Evolutionary conservation across 1,140 invertebrate species (phyloP), one percentile per base, ranked within the genome.

Genomic region (Anthonomus grandis): DNA sequence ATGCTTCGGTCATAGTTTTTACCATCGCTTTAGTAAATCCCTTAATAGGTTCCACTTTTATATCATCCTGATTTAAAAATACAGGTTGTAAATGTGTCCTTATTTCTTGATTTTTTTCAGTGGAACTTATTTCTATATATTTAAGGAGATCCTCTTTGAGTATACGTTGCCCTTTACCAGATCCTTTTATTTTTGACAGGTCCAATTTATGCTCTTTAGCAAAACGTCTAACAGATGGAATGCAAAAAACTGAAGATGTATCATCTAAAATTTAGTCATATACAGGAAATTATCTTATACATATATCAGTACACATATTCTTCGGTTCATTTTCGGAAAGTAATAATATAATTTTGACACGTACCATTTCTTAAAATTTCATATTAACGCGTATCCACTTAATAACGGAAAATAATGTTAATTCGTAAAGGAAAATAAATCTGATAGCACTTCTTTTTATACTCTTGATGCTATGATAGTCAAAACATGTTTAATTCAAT

Each of bases 131-230:
- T n/a, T 86, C 81, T 37, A 95, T 70, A 74, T 87, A 89, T 23
- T 78, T 77, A 4, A 98, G 70, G 57, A 99, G 76, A 77, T 99
- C 96, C 77, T 99, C 97, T 76, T 99, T 99, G 15, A 99, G 75
- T 18, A 99, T 83, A 66, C 97, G 81, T 2, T 94, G 93, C 72
- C 89, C 83, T 80, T 85, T 95, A 10, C 97, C 97, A 4, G 89
- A 93, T 8, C 89, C 86, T 66, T 77, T 75, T 1, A 99, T 81
- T 56, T 86, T 77, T 42, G 76, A 78, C 22, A 99, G 71, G 65
- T 91, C 80, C 61, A 96, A 80, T 44, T 54, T 87, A 68, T 96
- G 83, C 76, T 99, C 94, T 68, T 82, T 84, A 9, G 95, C 94
- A 65, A 99, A 83, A 73, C 90, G 84, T 62, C 97, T 78, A 1